Percentiles rank a stretch among this genome's conserved stretches.
These are phyloP conservation scores for Danio rerio DNA, from an alignment of 2,113 vertebrate species.

Conservation along the genomic window GRCz12tu NC_133197.1:30421501-30422000, in stretches of 20 bases:
- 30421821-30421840: no score
- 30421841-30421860: no score
- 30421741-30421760: neutral
- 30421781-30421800: neutral
- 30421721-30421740: neutral
- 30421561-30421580: neutral
- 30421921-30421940: no score
- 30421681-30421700: conserved; percentile 18
- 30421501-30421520: conserved; percentile 10
- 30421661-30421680: conserved; percentile 1
- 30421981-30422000: no score
- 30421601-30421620: neutral
- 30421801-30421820: no score
- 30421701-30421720: conserved; percentile 1
- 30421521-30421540: conserved; percentile 30
- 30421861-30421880: no score
- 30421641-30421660: conserved; percentile 22
- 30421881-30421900: no score
- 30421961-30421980: no score
- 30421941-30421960: no score
- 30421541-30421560: conserved; percentile 35
- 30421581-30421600: conserved; percentile 25
- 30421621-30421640: conserved; percentile 23
- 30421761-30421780: neutral
- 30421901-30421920: no score